Evolutionary conservation across 2,797 vertebrate genomes (phyloP).

Genomic region (Parauchenoglanis ngamensis): DNA sequence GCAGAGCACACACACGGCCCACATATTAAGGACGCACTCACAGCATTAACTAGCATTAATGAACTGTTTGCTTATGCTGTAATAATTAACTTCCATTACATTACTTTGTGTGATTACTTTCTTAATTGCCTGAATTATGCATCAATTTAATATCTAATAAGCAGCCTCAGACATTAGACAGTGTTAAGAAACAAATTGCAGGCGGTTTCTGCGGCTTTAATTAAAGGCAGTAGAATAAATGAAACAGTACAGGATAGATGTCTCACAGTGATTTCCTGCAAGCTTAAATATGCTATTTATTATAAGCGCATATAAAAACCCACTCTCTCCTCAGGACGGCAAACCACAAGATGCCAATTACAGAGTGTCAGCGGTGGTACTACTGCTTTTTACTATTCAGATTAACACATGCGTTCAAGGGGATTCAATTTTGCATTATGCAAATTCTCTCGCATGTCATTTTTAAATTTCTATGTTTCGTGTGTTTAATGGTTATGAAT

Average conservation of each 20-base stretch:
- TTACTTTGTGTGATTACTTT: slow-evolving; percentile 99
- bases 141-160: slow-evolving; percentile 99
- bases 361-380: slow-evolving; percentile 77
- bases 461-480: slow-evolving; percentile 74
- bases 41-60: slow-evolving; percentile 99
- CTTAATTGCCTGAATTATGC: slow-evolving; percentile 99
- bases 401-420: slow-evolving; percentile 83
- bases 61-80: slow-evolving; percentile 99
- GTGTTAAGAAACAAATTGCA: slow-evolving; percentile 99
- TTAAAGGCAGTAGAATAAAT: slow-evolving; percentile 99
- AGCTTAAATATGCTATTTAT: slow-evolving; percentile 99
- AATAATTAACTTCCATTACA: slow-evolving; percentile 99
- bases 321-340: slow-evolving; percentile 93
- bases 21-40: slow-evolving; percentile 98
- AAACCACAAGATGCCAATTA: slow-evolving; percentile 91
- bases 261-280: slow-evolving; percentile 97
- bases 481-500: slow-evolving; percentile 72
- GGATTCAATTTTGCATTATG: slow-evolving; percentile 82
- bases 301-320: slow-evolving; percentile 95
- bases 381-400: slow-evolving; percentile 73
- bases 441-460: slow-evolving; percentile 77
- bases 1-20: slow-evolving; percentile 83
- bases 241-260: slow-evolving; percentile 97
- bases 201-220: slow-evolving; percentile 96
- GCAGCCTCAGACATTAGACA: slow-evolving; percentile 99